A percentile compares a stretch with the other conserved stretches of the same genome.
These are phyloP conservation scores for Romanogobio albipinnatus DNA, from an alignment of 2,113 vertebrate species.

Conservation along the genomic window DNA sequence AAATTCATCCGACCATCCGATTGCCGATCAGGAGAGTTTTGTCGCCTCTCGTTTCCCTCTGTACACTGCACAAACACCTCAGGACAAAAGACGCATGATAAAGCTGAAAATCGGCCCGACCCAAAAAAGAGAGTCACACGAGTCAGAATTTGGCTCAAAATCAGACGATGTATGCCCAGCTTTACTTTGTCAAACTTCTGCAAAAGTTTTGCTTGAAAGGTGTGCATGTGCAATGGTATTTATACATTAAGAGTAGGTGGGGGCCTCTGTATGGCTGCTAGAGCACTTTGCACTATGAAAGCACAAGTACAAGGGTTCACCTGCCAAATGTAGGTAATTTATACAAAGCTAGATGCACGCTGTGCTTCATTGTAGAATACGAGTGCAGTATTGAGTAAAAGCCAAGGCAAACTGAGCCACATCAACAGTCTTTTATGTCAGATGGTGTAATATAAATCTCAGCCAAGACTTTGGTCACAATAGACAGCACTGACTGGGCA, in stretches of 20 bases:
- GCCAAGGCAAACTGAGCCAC: background rate
- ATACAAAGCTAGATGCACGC: background rate
- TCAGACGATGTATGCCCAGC: no score
- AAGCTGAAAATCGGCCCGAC: no score
- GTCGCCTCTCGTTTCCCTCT: no score
- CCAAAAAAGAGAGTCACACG: no score
- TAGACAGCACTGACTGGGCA: background rate
- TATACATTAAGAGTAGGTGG: background rate
- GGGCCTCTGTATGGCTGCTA: background rate
- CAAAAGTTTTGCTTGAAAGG: background rate
- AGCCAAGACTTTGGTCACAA: background rate
- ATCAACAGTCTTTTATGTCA: conserved; percentile 25
- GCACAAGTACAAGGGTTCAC: background rate
- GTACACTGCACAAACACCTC: no score
- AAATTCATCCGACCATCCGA: no score
- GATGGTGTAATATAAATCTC: background rate
- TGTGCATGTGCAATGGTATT: background rate
- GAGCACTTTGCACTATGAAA: background rate
- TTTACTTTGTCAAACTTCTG: background rate
- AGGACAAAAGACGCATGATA: no score
- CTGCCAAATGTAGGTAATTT: conserved; percentile 12
- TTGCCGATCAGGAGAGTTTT: no score
- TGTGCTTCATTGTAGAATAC: background rate
- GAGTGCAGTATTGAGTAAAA: conserved; percentile 5
- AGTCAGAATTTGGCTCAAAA: no score